Base-by-base conservation (phyloP, 2,113 vertebrate species). In the Otocyon megalotis region DNA sequence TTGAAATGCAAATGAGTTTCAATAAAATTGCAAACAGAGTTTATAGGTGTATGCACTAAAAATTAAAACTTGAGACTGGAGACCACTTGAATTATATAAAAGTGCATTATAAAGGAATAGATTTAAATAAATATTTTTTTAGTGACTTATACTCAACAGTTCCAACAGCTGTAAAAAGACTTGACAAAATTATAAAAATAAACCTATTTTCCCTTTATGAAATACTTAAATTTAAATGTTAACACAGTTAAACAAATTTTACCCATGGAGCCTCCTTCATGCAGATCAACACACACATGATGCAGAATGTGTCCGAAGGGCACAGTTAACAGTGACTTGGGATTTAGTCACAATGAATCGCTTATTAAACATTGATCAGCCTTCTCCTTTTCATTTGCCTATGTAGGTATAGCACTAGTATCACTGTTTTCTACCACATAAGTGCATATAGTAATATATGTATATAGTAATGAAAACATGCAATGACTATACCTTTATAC, bases 21-120 rank as follows among this genome's bases (percentile, higher is more conserved):
- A 69, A 7, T 74, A 56, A 14, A 90, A 35, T 72, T 87, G 19
- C 37, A 84, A 95, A 82, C 84, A 72, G 77, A 82, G 32, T n/a
- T 86, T n/a, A 60, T 30, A 85, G 28, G 20, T 43, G 8, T 30
- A 54, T 24, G 8, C 58, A 60, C 15, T 35, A 86, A 94, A 58
- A 93, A 32, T 65, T 67, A 93, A 88, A 35, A 88, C 7, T 54
- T 16, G 5, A 54, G 15, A 43, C n/a, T 13, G 77, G 20, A 69
- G 32, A 67, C 28, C 11, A 30, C 24, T 53, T 90, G 62, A 62
- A 37, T 43, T 43, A 43, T 56, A 30, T 69, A 86, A 82, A 85
- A 89, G 77, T 35, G 1, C 8, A 84, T 93, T 22, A 58, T 37
- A 60, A 67, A 85, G 71, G 16, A 4, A 22, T 37, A 79, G 9